phyloP scores from a whole-genome alignment of 2,797 vertebrate genomes.

The Iguana delicatissima region DNA sequence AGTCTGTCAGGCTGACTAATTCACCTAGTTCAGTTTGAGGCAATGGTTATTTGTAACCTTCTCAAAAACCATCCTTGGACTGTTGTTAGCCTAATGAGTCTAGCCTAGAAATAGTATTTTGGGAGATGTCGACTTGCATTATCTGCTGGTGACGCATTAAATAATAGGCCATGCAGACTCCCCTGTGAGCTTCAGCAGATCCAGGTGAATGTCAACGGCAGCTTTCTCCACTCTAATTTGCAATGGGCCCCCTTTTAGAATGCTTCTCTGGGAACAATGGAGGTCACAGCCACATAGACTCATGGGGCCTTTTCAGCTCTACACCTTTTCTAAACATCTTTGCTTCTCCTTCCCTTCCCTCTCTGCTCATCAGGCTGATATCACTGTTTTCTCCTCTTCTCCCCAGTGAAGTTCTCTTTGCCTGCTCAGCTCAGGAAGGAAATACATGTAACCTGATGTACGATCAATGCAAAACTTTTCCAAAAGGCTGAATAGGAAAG shows the following conservation, averaged over 20 bases:
- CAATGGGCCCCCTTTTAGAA: background rate
- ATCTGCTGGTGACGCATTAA: background rate
- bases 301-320: rapidly evolving
- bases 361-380: rapidly evolving
- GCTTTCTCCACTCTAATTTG: background rate
- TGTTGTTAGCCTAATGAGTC: conserved; percentile 12
- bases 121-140: background rate
- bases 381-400: background rate
- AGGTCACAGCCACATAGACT: too few relatives aligned
- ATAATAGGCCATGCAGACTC: background rate
- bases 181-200: conserved; percentile 11
- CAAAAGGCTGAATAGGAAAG: background rate
- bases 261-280: background rate
- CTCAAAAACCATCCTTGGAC: conserved; percentile 8
- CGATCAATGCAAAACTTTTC: background rate
- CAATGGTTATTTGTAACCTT: conserved; percentile 25
- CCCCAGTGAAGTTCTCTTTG: conserved; percentile 6
- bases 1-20: background rate
- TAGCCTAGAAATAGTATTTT: conserved; percentile 38
- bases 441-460: background rate
- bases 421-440: background rate
- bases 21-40: conserved; percentile 29
- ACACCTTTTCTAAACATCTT: rapidly evolving
- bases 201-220: background rate
- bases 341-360: rapidly evolving